Base-by-base conservation (phyloP, 2,888 invertebrate genomes). In the Aporophyla lueneburgensis region DNA sequence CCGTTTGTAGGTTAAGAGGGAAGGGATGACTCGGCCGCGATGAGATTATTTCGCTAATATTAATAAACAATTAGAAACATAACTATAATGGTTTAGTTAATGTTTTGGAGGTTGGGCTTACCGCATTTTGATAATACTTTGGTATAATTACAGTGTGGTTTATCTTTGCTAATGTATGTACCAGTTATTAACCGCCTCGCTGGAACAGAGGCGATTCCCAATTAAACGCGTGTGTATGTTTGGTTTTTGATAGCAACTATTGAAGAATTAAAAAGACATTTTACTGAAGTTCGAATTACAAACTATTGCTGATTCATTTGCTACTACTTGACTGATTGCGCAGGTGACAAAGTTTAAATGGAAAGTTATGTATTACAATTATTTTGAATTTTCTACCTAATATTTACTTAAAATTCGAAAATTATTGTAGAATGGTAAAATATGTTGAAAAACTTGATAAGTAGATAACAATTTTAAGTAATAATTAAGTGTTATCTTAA, bases 1-100 rank as follows among this genome's bases (percentile, higher is more conserved):
- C 40, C 49, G 66, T 69, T 71, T 62, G 21, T 63, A 71, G 68
- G 74, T 69, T 66, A 56, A 71, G 68, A 65, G 61, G 46, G 16
- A 71, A 61, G n/a, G 69, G 58, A 61, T 67, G 33, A 54, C 9
- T 68, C 27, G 33, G 43, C 58, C 14, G 46, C 54, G 62, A 54
- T 63, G 54, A 83, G 63, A 71, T 82, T 69, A 83, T 65, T 74
- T 40, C 40, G 27, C 46, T 61, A n/a, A 72, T 78, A 68, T 71
- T 78, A 71, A 77, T 67, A 70, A 70, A 56, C 24, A 69, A 69
- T 76, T 71, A 58, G 46, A 49, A 19, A 51, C 43, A 59, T 71
- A 67, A 81, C 53, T 67, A 62, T 53, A 16, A 71, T 40, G 14
- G 21, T 80, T 74, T 54, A 27, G 49, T 54, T 33, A 51, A 74